These are phyloP conservation scores for Acrocephalus arundinaceus DNA, from an alignment of 2,113 vertebrate genomes.

Conservation along the genomic window DNA sequence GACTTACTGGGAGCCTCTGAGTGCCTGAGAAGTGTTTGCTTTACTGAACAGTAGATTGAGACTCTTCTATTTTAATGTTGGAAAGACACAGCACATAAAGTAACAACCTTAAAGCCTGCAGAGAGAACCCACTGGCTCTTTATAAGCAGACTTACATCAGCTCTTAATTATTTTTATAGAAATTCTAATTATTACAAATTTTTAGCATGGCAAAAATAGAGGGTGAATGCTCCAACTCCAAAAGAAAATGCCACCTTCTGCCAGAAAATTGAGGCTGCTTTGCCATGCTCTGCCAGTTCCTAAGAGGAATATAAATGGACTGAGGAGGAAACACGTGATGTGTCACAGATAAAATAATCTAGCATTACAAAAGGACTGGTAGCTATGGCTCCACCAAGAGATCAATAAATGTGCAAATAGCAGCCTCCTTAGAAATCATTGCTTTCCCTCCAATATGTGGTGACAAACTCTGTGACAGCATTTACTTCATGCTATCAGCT, in stretches of 20 bases:
- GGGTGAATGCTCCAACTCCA: background rate
- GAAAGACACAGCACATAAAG: background rate
- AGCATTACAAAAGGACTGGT: background rate
- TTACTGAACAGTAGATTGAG: background rate
- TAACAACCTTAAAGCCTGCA: background rate
- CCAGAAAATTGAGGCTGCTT: background rate
- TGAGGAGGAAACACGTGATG: background rate
- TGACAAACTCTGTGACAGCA: background rate
- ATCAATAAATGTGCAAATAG: background rate
- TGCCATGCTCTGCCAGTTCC: background rate
- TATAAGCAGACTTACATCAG: background rate
- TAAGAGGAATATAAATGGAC: background rate
- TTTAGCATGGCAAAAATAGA: background rate
- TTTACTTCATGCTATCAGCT: conserved; percentile 11
- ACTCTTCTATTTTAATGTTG: background rate
- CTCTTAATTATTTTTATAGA: background rate
- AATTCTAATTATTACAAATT: background rate
- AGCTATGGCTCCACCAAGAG: background rate
- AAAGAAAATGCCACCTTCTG: background rate
- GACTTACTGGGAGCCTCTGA: background rate
- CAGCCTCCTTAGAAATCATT: background rate
- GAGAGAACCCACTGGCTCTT: background rate
- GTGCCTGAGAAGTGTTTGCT: background rate
- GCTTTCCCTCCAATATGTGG: background rate
- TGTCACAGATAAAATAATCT: background rate